Conservation (phyloP, 30 jellyfish, hydroid and myxozoan genomes). For the Rhopilema esculentum region DNA sequence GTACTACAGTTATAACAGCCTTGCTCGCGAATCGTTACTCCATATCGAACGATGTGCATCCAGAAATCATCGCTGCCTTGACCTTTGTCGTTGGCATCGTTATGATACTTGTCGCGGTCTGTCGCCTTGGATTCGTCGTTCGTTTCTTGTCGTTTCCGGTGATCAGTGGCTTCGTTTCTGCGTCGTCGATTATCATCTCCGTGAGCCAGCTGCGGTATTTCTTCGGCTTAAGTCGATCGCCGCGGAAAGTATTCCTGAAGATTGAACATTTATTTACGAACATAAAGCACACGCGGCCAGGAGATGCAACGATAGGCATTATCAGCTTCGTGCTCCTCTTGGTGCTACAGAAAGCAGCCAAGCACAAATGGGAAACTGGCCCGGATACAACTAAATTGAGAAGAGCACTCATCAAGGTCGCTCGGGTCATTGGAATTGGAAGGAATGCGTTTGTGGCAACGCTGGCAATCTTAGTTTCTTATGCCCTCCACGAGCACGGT, state of each 20-base stretch:
- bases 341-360: conserved; percentile 18
- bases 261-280: conserved; percentile 58
- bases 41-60: conserved; percentile 38
- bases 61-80: conserved; percentile 74
- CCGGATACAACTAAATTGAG: conserved; percentile 13
- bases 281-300: conserved; percentile 63
- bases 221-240: conserved; percentile 73
- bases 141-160: conserved; percentile 84
- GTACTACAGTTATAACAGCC: conserved; percentile 88
- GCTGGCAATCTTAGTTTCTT: conserved; percentile 68
- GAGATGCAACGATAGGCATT: conserved; percentile 80
- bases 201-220: conserved; percentile 75
- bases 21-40: conserved; percentile 71
- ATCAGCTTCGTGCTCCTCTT: conserved; percentile 45
- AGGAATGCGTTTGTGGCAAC: conserved; percentile 72
- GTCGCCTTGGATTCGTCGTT: conserved; percentile 79
- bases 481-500: conserved; percentile 20
- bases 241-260: conserved; percentile 50
- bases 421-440: conserved; percentile 65
- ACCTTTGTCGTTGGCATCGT: conserved; percentile 76
- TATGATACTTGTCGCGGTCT: conserved; percentile 68
- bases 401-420: conserved; percentile 20
- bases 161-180: conserved; percentile 90
- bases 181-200: conserved; percentile 76
- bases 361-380: conserved; percentile 9